Percentiles rank a stretch among this genome's conserved stretches.
Conservation (phyloP, 2,888 invertebrate species). For the Prenolepis imparis region DNA sequence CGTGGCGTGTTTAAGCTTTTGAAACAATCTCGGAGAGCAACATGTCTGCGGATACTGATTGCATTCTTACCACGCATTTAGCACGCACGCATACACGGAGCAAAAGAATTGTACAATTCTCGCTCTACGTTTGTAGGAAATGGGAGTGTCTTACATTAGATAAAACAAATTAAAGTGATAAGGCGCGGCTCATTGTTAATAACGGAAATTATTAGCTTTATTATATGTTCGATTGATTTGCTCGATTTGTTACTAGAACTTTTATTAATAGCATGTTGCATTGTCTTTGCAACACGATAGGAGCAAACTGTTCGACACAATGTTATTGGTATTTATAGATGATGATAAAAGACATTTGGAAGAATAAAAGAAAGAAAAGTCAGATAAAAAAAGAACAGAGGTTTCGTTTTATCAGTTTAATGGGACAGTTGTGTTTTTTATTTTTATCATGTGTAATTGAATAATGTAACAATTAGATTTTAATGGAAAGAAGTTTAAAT, state of each 20-base stretch:
- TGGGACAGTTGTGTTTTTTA: neutral
- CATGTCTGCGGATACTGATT: neutral
- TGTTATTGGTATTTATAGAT: slow-evolving; percentile 3
- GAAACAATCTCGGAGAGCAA: neutral
- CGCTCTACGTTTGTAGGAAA: neutral
- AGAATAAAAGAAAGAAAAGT: neutral
- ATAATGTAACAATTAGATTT: neutral
- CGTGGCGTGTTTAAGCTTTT: slow-evolving; percentile 21
- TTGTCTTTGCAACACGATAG: neutral
- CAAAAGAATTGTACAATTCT: slow-evolving; percentile 9
- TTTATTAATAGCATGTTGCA: neutral
- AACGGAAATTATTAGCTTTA: neutral
- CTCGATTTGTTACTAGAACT: neutral
- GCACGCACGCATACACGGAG: slow-evolving; percentile 8
- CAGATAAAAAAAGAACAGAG: neutral
- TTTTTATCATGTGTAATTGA: too few relatives aligned
- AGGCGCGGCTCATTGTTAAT: neutral
- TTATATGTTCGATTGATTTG: neutral
- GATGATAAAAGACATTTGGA: neutral
- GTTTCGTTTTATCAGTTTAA: neutral
- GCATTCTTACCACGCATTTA: slow-evolving; percentile 21
- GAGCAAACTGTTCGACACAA: neutral
- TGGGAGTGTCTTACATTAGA: slow-evolving; percentile 10
- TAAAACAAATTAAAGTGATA: neutral
- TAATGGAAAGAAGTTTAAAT: slow-evolving; percentile 29